Evolutionary conservation across 1,140 invertebrate species (phyloP).

Genomic region (Trichonephila clavipes): DNA sequence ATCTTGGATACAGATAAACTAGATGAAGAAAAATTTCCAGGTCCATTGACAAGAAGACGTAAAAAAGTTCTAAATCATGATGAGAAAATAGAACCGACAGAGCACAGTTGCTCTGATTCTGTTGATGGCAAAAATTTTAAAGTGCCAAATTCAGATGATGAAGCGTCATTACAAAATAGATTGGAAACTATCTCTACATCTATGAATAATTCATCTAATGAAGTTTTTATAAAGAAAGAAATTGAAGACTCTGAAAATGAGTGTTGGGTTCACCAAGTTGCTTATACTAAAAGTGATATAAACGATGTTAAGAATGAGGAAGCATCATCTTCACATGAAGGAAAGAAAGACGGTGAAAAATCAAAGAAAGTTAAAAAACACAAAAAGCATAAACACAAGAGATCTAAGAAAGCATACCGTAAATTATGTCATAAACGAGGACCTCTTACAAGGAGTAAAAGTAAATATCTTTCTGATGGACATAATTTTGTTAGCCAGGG

Average conservation of each 20-base stretch:
- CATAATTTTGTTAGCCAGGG: conserved; percentile 52
- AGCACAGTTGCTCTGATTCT: background rate
- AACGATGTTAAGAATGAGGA: background rate
- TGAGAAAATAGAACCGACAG: background rate
- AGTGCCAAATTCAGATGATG: too few relatives aligned
- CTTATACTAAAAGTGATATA: background rate
- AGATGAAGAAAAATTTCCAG: background rate
- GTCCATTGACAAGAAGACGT: conserved; percentile 12
- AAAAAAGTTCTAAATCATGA: background rate
- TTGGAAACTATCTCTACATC: background rate
- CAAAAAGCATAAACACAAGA: background rate
- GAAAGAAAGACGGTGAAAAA: background rate
- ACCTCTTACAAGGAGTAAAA: background rate
- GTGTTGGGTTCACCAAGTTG: background rate
- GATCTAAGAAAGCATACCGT: background rate
- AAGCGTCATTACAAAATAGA: too few relatives aligned
- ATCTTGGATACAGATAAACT: background rate
- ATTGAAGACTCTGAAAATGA: background rate
- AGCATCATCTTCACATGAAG: background rate
- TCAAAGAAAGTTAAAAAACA: background rate
- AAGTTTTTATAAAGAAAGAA: background rate
- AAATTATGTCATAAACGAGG: background rate
- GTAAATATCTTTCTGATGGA: background rate
- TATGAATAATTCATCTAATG: background rate
- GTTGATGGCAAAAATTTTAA: too few relatives aligned